Evolutionary conservation across 2,797 vertebrate species (phyloP), one percentile per base, ranked within the genome.

Genomic region (Clarias platycephalus): DNA sequence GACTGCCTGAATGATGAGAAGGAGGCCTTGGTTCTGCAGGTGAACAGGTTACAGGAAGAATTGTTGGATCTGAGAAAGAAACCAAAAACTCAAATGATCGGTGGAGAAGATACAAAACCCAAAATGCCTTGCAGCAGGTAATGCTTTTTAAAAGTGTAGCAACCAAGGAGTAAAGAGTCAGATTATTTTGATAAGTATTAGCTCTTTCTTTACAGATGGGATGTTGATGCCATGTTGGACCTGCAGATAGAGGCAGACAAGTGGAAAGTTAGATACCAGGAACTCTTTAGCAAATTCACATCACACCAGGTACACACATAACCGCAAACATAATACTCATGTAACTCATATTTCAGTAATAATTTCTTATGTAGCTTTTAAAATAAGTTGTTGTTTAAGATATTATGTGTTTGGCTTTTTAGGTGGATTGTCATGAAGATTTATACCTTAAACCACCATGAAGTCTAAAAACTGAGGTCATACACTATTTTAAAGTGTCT

Each of bases 1-100:
- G 90, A 92, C 82, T 83, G 89, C 53, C 91, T 94, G 86, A 88
- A 92, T 84, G 91, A 93, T 87, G 94, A 95, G 90, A 94, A 92
- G 87, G 90, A 92, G 62, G 81, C 88, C 83, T 88, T 95, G 80
- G 88, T 92, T 84, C 86, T 58, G 49, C 92, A 92, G 90, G 92
- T 95, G 88, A 88, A 84, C 84, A 81, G 28, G 82, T 37, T 95
- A 89, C 90, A 95, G 62, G 90, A 86, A 86, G 91, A 93, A 34
- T 81, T 91, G 0, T 71, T 80, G 26, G 87, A 91, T 62, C 81
- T 90, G 1, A 91, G 84, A 86, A 88, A 83, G 82, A 86, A 63
- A 1, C 85, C 82, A 26, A 57, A 8, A 62, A 66, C 78, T 5
- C 70, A 71, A 75, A 22, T 10, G 18, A 44, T 37, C 3, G 15